Conservation (phyloP, 2,113 vertebrate species). For the Rhinopomastus cyanomelas region DNA sequence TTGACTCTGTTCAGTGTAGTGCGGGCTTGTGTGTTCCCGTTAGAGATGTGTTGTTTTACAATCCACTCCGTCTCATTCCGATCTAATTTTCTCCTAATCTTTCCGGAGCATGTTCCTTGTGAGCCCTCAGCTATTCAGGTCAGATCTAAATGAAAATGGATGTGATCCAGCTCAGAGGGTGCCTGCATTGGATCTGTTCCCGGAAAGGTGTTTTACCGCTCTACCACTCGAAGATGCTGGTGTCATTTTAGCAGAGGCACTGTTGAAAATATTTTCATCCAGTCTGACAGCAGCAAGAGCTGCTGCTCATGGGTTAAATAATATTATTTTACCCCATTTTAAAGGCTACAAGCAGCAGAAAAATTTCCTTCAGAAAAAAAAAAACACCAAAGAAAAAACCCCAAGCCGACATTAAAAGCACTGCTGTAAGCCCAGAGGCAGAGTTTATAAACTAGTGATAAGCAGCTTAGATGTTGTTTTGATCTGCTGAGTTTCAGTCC, state of each 20-base stretch:
- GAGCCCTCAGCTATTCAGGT: constrained; percentile 17
- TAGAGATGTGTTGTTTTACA: not conserved
- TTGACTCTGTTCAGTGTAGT: not conserved
- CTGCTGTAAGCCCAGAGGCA: not conserved
- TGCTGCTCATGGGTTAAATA: not conserved
- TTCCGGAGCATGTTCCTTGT: not conserved
- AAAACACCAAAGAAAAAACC: not conserved
- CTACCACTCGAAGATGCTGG: not conserved
- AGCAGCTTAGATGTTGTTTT: constrained; percentile 23
- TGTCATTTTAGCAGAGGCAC: constrained; percentile 23
- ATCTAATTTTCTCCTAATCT: not conserved
- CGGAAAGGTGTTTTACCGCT: constrained; percentile 45
- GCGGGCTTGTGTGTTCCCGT: not conserved
- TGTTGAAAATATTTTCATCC: constrained; percentile 29
- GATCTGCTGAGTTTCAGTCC: constrained; percentile 19
- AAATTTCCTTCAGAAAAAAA: not conserved
- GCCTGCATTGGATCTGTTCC: constrained; percentile 17
- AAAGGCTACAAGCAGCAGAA: not conserved
- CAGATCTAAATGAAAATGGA: constrained; percentile 45
- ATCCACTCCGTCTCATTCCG: not conserved
- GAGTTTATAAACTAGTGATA: constrained; percentile 35
- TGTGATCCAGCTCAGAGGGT: constrained; percentile 17
- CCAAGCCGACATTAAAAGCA: not conserved
- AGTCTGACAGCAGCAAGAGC: not conserved
- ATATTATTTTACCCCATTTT: not conserved